These are phyloP conservation scores for Eudemis profundana DNA, from an alignment of 2,888 invertebrate genomes.

Conservation along the genomic window DNA sequence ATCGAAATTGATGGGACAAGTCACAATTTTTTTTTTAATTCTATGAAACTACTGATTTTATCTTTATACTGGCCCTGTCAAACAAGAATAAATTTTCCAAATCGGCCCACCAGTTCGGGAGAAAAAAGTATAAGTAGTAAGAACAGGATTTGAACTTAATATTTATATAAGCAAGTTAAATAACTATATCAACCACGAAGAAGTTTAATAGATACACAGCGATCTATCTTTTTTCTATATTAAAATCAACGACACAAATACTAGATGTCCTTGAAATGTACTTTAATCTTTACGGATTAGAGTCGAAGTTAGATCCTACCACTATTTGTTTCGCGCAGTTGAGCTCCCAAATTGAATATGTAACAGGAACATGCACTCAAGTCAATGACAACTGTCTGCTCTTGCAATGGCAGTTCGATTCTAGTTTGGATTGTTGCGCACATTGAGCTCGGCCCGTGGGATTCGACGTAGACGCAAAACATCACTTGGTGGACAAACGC, in stretches of 20 bases:
- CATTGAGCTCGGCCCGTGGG: constrained; percentile 15
- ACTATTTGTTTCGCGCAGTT: constrained; percentile 2
- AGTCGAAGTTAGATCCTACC: constrained; percentile 4
- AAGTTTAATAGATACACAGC: too few relatives aligned
- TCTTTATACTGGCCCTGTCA: too few relatives aligned
- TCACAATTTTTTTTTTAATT: too few relatives aligned
- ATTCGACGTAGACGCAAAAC: constrained; percentile 4
- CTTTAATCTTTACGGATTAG: constrained; percentile 6
- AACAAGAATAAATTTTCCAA: too few relatives aligned
- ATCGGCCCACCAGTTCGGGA: too few relatives aligned
- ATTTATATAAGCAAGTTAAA: too few relatives aligned
- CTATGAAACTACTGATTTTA: too few relatives aligned
- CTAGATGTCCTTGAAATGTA: not conserved
- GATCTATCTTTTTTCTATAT: too few relatives aligned
- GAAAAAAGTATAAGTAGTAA: too few relatives aligned
- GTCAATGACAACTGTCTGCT: constrained; percentile 35
- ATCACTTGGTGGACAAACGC: constrained; percentile 11
- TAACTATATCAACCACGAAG: too few relatives aligned
- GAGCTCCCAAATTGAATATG: constrained; percentile 31
- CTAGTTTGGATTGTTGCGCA: constrained; percentile 28
- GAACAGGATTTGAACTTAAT: too few relatives aligned
- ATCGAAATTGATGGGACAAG: too few relatives aligned
- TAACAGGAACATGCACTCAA: constrained; percentile 34
- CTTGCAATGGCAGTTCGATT: constrained; percentile 32
- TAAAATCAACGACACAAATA: not conserved